phyloP scores from a whole-genome alignment of 2,113 vertebrate species.

The Erythrocercus mccallii region DNA sequence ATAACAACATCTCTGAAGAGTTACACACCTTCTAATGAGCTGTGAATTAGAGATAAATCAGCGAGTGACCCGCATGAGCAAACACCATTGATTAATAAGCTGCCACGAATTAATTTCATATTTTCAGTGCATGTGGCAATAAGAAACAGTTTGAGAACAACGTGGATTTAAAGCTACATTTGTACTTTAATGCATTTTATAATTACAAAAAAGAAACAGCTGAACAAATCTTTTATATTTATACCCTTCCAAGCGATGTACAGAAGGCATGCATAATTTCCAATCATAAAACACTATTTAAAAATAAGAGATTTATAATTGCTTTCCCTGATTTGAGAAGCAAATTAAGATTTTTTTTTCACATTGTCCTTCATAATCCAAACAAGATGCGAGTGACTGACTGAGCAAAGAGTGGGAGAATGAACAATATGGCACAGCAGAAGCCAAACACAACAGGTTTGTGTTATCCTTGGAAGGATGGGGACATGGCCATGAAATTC shows the following conservation, averaged over 20 bases:
- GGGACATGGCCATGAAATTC: not conserved
- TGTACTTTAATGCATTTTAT: conserved; percentile 38
- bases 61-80: conserved; percentile 49
- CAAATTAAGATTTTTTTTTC: not conserved
- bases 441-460: not conserved
- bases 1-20: conserved; percentile 24
- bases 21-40: conserved; percentile 33
- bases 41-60: conserved; percentile 42
- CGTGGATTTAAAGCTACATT: conserved; percentile 41
- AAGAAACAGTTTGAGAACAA: conserved; percentile 25
- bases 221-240: conserved; percentile 36
- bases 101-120: conserved; percentile 23
- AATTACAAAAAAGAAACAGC: conserved; percentile 31
- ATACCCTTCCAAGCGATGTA: not conserved
- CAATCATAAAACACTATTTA: conserved; percentile 41
- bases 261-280: conserved; percentile 53
- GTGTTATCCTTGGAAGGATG: not conserved
- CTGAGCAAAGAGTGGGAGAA: not conserved
- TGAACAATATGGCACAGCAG: not conserved
- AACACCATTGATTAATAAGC: conserved; percentile 58
- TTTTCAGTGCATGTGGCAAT: not conserved
- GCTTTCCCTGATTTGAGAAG: conserved; percentile 31
- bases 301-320: conserved; percentile 43
- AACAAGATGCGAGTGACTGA: not conserved
- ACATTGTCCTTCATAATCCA: not conserved